Conservation (phyloP, 2,797 vertebrate species). For the Cirrhinus molitorella region DNA sequence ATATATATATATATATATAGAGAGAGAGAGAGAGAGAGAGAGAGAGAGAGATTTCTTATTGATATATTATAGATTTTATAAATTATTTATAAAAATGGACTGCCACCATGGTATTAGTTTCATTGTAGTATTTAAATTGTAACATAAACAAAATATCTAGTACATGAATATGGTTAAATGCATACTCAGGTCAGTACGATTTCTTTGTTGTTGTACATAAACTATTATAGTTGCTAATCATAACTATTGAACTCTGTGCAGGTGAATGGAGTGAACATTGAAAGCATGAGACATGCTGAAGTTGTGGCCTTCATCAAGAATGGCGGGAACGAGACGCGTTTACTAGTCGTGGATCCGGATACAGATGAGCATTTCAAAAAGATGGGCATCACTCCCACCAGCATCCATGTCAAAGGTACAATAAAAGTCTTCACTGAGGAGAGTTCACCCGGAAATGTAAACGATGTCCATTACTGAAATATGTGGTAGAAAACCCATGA, state of each 20-base stretch:
- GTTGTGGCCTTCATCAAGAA: constrained; percentile 95
- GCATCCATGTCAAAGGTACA: constrained; percentile 87
- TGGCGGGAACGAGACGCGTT: constrained; percentile 84
- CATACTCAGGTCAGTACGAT: too few species aligned
- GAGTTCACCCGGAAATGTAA: background rate
- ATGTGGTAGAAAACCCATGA: too few species aligned
- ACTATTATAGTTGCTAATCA: background rate
- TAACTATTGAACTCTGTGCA: constrained; percentile 63
- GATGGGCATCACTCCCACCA: constrained; percentile 82
- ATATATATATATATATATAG: too few species aligned
- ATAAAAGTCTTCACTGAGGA: background rate
- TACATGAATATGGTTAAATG: too few species aligned
- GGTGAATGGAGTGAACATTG: constrained; percentile 95
- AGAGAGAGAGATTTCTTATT: too few species aligned
- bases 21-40: too few species aligned
- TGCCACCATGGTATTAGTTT: too few species aligned
- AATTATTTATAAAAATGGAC: too few species aligned
- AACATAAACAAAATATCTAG: too few species aligned
- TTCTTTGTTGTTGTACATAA: background rate
- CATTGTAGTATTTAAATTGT: too few species aligned
- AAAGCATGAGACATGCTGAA: constrained; percentile 91
- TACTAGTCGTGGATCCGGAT: constrained; percentile 92
- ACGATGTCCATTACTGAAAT: too few species aligned
- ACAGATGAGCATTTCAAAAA: constrained; percentile 93
- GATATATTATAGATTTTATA: too few species aligned